phyloP scores from a whole-genome alignment of 2,113 vertebrate species.

The Platysteira castanea region DNA sequence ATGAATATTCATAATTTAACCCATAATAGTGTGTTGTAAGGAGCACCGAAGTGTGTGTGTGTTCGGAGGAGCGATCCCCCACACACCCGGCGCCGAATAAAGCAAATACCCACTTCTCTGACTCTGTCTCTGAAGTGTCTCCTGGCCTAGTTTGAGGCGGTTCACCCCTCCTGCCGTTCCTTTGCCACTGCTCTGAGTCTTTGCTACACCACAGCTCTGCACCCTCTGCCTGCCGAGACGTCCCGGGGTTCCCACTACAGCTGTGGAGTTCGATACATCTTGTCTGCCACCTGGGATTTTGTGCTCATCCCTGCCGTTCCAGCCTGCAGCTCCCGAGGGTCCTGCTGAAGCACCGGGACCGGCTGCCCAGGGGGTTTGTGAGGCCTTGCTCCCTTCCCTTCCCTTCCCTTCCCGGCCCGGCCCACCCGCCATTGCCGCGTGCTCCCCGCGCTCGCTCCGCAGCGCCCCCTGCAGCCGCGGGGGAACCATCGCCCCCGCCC shows the following conservation, averaged over 20 bases:
- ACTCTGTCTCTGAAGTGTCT: no score
- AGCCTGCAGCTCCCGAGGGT: background rate
- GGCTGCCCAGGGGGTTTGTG: background rate
- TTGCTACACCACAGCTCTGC: background rate
- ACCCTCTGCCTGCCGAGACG: no score
- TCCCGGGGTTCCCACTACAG: background rate
- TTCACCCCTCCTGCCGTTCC: no score
- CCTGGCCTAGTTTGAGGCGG: no score
- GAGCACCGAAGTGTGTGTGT: no score
- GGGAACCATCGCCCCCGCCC: background rate
- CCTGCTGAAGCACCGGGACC: background rate
- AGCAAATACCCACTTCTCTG: no score
- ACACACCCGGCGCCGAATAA: no score
- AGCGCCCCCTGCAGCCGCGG: background rate
- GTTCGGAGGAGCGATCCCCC: no score
- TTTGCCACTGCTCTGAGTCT: background rate
- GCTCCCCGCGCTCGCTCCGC: background rate
- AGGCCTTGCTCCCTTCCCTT: background rate
- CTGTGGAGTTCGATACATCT: background rate
- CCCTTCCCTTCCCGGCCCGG: background rate
- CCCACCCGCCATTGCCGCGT: fast-evolving
- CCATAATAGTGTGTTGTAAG: no score
- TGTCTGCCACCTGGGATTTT: background rate
- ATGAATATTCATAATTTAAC: no score
- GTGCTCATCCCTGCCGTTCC: background rate